Evolutionary conservation across 2,113 vertebrate species (phyloP).

Genomic region (Oryzias javanicus): DNA sequence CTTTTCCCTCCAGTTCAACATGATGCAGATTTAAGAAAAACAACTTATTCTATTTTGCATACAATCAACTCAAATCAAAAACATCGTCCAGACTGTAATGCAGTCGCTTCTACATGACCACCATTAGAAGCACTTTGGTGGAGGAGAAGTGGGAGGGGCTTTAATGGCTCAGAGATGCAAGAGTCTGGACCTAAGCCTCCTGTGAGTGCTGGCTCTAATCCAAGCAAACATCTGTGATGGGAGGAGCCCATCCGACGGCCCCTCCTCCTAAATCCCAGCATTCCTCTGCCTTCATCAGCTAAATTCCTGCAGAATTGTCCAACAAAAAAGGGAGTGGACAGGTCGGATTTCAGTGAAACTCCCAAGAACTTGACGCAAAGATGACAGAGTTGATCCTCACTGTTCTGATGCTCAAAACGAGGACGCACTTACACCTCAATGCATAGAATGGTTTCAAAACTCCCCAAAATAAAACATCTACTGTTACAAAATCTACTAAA

Average conservation of each 20-base stretch:
- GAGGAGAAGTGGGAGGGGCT: background rate
- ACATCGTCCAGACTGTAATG: background rate
- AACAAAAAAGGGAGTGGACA: background rate
- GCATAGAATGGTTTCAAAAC: background rate
- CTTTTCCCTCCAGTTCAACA: no score
- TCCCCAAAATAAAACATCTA: background rate
- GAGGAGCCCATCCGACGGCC: conserved; percentile 4
- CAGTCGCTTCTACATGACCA: conserved; percentile 6
- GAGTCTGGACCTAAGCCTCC: background rate
- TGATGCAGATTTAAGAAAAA: no score
- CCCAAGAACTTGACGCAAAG: background rate
- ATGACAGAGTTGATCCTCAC: background rate
- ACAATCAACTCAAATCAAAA: background rate
- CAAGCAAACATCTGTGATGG: conserved; percentile 28
- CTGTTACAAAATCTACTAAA: background rate
- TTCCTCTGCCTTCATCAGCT: background rate
- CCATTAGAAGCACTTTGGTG: conserved; percentile 17
- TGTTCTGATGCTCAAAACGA: no score
- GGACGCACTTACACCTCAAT: no score
- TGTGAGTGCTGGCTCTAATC: conserved; percentile 15
- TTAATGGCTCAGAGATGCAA: conserved; percentile 16
- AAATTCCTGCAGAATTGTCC: background rate
- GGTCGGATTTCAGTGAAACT: conserved; percentile 2
- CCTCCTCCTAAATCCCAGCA: background rate
- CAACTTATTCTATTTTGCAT: conserved; percentile 13